Evolutionary conservation across 1,140 invertebrate genomes (phyloP), one percentile per base, ranked within the genome.

Genomic region (Cecropterus lyciades): DNA sequence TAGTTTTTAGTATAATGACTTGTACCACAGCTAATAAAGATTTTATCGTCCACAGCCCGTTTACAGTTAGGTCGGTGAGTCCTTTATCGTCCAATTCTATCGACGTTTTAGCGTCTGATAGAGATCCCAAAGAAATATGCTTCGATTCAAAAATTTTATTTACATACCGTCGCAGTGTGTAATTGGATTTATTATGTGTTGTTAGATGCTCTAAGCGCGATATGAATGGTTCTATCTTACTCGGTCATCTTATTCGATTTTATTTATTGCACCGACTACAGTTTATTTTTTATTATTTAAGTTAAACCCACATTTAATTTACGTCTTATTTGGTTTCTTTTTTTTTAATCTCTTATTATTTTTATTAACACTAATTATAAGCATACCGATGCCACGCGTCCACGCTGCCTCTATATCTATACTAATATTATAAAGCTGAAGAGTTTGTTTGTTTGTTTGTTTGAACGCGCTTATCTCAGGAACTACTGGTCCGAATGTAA

Each of bases 61-160:
- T 49, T 73, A 80, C 72, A 70, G 77, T 81, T 82, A 79, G 52
- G 30, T 57, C 65, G 64, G 48, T 72, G 77, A 67, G 75, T 83
- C 77, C 81, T 84, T 79, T 84, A 84, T 83, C 79, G 37, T 51
- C 33, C 14, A 64, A 55, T 72, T 64, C 55, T 72, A 75, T 75
- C 75, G 66, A 78, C 71, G 40, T 69, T 73, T 74, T 56, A 66
- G 62, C 20, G 71, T 60, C 68, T 57, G 67, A 73, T 74, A 75
- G 72, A 64, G 65, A 75, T 67, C 55, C 65, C 53, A 66, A 63
- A 68, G 65, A 75, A 69, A 45, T 52, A 64, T 43, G 49, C 46
- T 52, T 62, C 57, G 75, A 72, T 75, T 72, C 67, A n/a, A 71
- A 72, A 66, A 51, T 67, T 68, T 70, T 78, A 82, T 80, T 77